Evolutionary conservation across 2,888 invertebrate genomes (phyloP), one percentile per base, ranked within the genome.

Genomic region (Halictus quadricinctus): DNA sequence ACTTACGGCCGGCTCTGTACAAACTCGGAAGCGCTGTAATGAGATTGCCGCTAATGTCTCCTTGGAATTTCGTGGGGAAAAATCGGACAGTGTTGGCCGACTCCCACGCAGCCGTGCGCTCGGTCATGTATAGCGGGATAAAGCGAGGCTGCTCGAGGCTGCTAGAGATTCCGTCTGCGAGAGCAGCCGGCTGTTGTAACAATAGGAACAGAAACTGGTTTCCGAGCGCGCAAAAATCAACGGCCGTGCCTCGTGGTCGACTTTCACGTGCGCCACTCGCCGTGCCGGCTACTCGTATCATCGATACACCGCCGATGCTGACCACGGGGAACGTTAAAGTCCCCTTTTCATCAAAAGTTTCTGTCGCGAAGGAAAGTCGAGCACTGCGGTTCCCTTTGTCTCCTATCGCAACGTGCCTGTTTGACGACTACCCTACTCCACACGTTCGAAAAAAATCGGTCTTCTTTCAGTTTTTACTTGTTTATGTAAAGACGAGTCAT

Each of bases 131-230:
- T 64, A 84, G 36, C 60, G 76, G 72, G 50, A 81, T 73, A 66
- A 83, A 60, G 79, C 79, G 73, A 72, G 79, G 41, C 60, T 12
- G 76, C 58, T 72, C 70, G 41, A 48, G 85, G 78, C 76, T n/a
- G n/a, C n/a, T n/a, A 85, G 85, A 74, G 76, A 86, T 84, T 72
- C 75, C 79, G 75, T 66, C 76, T n/a, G 72, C 69, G 80, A 79
- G 80, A 64, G 72, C 72, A 69, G 73, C 75, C 69, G 69, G 66
- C 73, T 25, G 74, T 72, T 76, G 79, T 79, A 89, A 88, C 89
- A 89, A 89, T 89, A 87, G 88, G 79, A 82, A 76, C 81, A 76
- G 90, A 83, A 89, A 89, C 89, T 87, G 88, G 89, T 89, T 89
- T 83, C 81, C 50, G 76, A 48, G 54, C 41, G 81, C 29, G 73